Base-by-base conservation (phyloP, 2,888 invertebrate species). In the Leptinotarsa peninsularis region DNA sequence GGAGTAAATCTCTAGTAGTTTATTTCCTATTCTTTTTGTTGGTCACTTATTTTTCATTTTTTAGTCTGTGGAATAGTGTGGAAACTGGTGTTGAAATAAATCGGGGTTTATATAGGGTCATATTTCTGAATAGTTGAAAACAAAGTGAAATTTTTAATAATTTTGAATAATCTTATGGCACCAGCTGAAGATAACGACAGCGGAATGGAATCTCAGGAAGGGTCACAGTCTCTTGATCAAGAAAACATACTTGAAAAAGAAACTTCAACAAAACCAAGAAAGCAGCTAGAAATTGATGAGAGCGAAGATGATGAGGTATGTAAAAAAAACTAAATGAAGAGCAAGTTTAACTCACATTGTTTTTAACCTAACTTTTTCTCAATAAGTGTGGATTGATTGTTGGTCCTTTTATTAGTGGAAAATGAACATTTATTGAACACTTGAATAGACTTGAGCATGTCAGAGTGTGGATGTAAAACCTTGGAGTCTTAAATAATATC, bases 151-250 rank as follows among this genome's bases (percentile, higher is more conserved):
- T n/a, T 70, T 79, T 49, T 33, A 49, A 15, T 13, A 66, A 71
- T 23, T 50, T n/a, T 13, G 3, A 52, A 60, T 71, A 78, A 79
- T 87, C 87, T 86, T 89, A 89, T 89, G 89, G 89, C 89, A 85
- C 86, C 88, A 85, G 88, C 86, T 83, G 90, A 90, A 85, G 89
- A 90, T 81, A 85, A 86, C 82, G 90, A 90, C 83, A 90, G 90
- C 85, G 90, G 90, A 79, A 90, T 90, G 90, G 90, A 89, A 84
- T 90, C 90, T 76, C 89, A 90, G 86, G 88, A 89, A 80, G 88
- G 88, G 66, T 90, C 89, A 76, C 84, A 84, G 76, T 82, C 83
- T 10, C 77, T 82, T 27, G 86, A 86, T 68, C 83, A 83, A 72
- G 86, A 86, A 56, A 79, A 79, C 23, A 71, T 69, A 60, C 69